A percentile compares a stretch with the other conserved stretches of the same genome.
phyloP scores from a whole-genome alignment of 2,113 vertebrate genomes.

The Phaethornis superciliosus region DNA sequence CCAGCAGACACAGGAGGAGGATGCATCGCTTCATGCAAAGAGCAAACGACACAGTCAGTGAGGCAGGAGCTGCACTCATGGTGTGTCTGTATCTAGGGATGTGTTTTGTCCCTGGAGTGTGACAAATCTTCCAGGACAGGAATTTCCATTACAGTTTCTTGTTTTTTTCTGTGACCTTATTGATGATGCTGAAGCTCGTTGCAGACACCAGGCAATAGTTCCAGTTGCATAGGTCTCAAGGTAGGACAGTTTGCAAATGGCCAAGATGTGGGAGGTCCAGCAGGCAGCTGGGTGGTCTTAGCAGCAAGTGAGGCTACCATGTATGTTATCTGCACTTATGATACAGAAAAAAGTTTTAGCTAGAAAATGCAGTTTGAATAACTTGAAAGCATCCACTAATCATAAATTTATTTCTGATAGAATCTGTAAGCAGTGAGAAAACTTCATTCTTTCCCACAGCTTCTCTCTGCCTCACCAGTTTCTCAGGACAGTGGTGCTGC shows the following conservation, averaged over 20 bases:
- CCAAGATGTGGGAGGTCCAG: background rate
- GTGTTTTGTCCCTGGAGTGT: background rate
- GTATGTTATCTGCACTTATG: background rate
- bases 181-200: background rate
- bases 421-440: background rate
- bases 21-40: background rate
- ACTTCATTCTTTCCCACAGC: background rate
- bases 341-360: background rate
- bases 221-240: background rate
- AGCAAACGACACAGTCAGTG: background rate
- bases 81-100: background rate
- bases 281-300: background rate
- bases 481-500: background rate
- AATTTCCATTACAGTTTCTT: background rate
- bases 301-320: background rate
- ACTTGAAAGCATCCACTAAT: background rate
- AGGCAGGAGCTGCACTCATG: background rate
- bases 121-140: background rate
- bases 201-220: background rate
- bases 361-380: background rate
- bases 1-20: background rate
- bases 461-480: background rate
- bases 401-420: background rate
- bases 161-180: background rate
- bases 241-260: background rate